Evolutionary conservation across 2,797 vertebrate genomes (phyloP).

Genomic region (Spinus olivaceus): DNA sequence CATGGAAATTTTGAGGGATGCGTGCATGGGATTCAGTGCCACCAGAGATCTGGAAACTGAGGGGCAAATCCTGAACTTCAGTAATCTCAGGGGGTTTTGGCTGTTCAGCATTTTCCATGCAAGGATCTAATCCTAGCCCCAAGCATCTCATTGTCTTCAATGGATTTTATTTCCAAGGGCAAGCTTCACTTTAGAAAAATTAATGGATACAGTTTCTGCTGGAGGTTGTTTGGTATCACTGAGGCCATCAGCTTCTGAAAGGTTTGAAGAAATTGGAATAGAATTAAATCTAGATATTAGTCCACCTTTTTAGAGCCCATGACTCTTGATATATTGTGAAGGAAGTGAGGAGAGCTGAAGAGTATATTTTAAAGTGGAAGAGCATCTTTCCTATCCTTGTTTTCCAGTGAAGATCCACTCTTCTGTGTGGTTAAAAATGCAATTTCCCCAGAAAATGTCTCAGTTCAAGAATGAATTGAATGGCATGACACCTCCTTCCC

Average conservation of each 20-base stretch:
- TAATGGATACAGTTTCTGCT: background rate
- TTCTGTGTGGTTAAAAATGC: background rate
- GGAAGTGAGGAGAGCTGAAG: background rate
- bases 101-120: background rate
- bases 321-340: background rate
- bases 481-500: background rate
- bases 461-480: background rate
- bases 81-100: background rate
- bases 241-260: background rate
- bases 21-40: background rate
- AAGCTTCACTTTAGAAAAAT: background rate
- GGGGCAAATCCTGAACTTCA: background rate
- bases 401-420: background rate
- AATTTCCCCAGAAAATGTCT: background rate
- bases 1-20: background rate
- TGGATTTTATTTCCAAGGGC: background rate
- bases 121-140: background rate
- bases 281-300: background rate
- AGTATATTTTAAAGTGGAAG: background rate
- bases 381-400: background rate
- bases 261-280: background rate
- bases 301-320: background rate
- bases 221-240: background rate
- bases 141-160: background rate
- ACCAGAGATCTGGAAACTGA: background rate